phyloP scores from a whole-genome alignment of 2,113 vertebrate species.

The Poeciliopsis prolifica region DNA sequence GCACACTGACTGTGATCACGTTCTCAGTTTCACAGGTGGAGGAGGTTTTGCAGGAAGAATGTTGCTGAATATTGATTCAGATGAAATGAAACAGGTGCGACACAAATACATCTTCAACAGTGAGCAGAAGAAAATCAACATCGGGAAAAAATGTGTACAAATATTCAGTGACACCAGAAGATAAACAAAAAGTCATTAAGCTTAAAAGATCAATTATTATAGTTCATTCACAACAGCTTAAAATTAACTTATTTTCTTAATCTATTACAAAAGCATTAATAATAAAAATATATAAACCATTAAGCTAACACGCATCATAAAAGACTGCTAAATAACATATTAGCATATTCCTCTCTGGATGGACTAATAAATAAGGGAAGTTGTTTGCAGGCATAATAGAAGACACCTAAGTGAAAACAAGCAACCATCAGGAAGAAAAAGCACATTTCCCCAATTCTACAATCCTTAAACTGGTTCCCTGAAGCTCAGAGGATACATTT shows the following conservation, averaged over 20 bases:
- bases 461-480: no score
- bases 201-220: no score
- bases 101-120: background rate
- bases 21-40: constrained; percentile 18
- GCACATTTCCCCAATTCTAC: no score
- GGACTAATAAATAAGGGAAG: background rate
- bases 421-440: no score
- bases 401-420: no score
- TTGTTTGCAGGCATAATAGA: background rate
- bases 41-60: constrained; percentile 7
- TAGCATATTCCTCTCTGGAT: background rate
- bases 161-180: background rate
- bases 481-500: no score
- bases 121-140: background rate
- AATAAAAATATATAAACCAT: no score
- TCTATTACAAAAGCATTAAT: no score
- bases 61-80: constrained; percentile 14
- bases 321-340: background rate
- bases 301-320: no score
- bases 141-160: background rate
- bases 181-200: no score
- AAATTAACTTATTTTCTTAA: no score
- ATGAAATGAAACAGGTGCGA: constrained; percentile 14
- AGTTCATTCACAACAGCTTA: no score
- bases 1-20: constrained; percentile 21